Conservation (phyloP, 2,888 invertebrate genomes). For the Rutpela maculata region DNA sequence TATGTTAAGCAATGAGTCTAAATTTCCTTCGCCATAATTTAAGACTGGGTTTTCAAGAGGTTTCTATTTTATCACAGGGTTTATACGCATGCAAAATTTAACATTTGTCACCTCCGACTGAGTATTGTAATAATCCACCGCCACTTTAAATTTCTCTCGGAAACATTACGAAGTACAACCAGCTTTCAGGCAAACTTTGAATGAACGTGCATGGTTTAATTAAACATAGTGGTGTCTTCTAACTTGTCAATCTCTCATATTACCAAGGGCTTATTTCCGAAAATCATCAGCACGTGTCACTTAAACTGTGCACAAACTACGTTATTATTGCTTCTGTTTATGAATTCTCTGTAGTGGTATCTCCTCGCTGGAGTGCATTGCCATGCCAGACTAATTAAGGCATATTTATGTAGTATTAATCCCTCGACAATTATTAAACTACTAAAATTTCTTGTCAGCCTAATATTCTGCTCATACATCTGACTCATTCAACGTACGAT, state of each 20-base stretch:
- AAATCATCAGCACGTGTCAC: conserved; percentile 36
- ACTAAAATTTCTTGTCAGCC: conserved; percentile 20
- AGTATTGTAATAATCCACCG: neutral
- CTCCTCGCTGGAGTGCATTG: conserved; percentile 7
- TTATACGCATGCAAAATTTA: neutral
- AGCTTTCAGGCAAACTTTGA: conserved; percentile 14
- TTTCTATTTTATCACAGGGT: conserved; percentile 1
- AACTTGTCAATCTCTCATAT: conserved; percentile 33
- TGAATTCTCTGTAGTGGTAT: conserved; percentile 4
- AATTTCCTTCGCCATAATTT: neutral
- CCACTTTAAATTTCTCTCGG: neutral
- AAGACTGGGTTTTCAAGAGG: neutral
- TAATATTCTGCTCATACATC: neutral
- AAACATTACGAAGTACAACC: neutral
- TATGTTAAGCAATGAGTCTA: neutral
- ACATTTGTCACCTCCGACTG: conserved; percentile 4
- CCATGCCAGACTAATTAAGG: conserved; percentile 16
- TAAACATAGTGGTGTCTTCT: conserved; percentile 18
- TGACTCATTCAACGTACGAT: neutral
- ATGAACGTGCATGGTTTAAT: conserved; percentile 21
- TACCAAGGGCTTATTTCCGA: conserved; percentile 17
- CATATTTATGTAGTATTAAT: conserved; percentile 27
- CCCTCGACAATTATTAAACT: conserved; percentile 9
- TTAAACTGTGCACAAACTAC: conserved; percentile 8
- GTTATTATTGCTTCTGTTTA: conserved; percentile 5